Evolutionary conservation across 2,888 invertebrate genomes (phyloP).

Genomic region (Clivina fossor): DNA sequence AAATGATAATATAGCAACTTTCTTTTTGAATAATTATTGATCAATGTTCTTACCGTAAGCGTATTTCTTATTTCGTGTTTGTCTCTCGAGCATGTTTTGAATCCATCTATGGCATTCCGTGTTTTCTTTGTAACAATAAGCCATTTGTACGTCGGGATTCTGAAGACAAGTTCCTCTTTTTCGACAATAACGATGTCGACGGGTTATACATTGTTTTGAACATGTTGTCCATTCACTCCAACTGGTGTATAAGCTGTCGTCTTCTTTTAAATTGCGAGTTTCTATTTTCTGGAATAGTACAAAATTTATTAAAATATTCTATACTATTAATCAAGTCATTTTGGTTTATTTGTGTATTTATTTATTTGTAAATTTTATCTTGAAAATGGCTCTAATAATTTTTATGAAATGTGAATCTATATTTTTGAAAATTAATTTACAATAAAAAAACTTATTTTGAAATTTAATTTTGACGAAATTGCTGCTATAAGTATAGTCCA

Average conservation of each 20-base stretch:
- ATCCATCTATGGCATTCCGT: slow-evolving; percentile 75
- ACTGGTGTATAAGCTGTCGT: slow-evolving; percentile 62
- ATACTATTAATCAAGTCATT: too few relatives aligned
- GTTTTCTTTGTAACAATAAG: slow-evolving; percentile 81
- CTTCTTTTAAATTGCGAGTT: slow-evolving; percentile 15
- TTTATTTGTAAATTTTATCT: too few relatives aligned
- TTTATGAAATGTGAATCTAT: too few relatives aligned
- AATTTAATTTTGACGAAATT: too few relatives aligned
- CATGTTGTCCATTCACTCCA: slow-evolving; percentile 88
- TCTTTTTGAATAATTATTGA: not conserved
- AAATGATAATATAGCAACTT: too few relatives aligned
- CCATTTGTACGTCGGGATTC: slow-evolving; percentile 77
- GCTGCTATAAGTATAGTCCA: too few relatives aligned
- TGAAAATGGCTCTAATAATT: too few relatives aligned
- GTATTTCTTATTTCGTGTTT: slow-evolving; percentile 13
- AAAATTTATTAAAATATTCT: too few relatives aligned
- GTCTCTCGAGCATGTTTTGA: slow-evolving; percentile 8
- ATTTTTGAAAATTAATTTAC: too few relatives aligned
- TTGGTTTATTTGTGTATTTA: too few relatives aligned
- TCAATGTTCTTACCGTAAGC: slow-evolving; percentile 14
- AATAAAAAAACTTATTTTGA: too few relatives aligned
- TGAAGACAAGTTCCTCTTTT: slow-evolving; percentile 73
- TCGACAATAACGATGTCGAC: slow-evolving; percentile 76
- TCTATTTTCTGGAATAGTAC: slow-evolving; percentile 20
- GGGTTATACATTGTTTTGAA: slow-evolving; percentile 75